Conservation (phyloP, 1,140 invertebrate species). For the Drosophila repleta region DNA sequence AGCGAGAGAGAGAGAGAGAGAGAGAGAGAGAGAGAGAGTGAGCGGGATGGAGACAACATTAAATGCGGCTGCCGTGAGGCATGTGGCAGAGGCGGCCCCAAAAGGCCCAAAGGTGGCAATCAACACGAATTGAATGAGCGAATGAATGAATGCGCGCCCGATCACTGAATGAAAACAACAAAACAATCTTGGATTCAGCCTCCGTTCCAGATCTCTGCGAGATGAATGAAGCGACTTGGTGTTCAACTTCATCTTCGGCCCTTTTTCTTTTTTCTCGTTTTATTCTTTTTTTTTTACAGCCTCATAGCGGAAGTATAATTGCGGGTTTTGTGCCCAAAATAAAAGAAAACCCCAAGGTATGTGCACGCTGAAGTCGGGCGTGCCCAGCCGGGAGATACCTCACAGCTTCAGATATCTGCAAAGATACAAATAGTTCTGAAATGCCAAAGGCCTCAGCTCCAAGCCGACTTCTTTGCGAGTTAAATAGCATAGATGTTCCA, state of each 20-base stretch:
- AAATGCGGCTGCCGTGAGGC: constrained; percentile 18
- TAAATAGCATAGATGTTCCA: too few relatives aligned
- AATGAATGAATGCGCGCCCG: constrained; percentile 53
- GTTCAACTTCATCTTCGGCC: constrained; percentile 13
- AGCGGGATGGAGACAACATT: constrained; percentile 1
- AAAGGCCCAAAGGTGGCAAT: constrained; percentile 73
- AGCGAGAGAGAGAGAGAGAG: background rate
- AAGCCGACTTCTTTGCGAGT: too few relatives aligned
- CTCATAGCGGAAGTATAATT: constrained; percentile 72
- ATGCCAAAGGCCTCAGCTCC: too few relatives aligned
- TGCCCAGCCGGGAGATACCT: too few relatives aligned
- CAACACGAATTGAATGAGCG: constrained; percentile 69
- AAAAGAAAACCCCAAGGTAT: background rate
- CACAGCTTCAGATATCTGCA: too few relatives aligned
- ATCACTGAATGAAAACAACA: constrained; percentile 64
- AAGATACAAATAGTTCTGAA: too few relatives aligned
- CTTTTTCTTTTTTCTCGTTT: background rate
- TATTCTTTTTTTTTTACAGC: constrained; percentile 10
- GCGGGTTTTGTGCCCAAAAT: constrained; percentile 34
- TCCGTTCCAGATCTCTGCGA: constrained; percentile 19
- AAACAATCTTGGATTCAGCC: constrained; percentile 6
- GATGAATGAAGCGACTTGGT: constrained; percentile 31
- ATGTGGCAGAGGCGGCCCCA: constrained; percentile 38
- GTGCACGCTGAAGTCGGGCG: too few relatives aligned
- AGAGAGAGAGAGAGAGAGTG: background rate